These are phyloP conservation scores for Coreoperca whiteheadi DNA, from an alignment of 2,113 vertebrate genomes.

Conservation along the genomic window DNA sequence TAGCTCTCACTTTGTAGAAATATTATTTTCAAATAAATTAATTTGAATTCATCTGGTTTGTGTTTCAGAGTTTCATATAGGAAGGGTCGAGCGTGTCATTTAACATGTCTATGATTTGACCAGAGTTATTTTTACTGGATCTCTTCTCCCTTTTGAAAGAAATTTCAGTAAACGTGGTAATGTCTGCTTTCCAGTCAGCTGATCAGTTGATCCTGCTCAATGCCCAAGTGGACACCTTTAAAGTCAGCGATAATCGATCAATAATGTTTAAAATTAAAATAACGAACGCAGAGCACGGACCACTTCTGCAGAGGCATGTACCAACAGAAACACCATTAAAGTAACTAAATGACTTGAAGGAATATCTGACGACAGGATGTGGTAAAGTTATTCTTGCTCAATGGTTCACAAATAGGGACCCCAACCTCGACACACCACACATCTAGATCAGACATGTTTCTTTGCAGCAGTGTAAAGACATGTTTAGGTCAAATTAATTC, in stretches of 20 bases:
- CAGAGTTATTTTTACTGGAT: no score
- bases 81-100: no score
- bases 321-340: no score
- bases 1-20: no score
- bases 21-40: neutral
- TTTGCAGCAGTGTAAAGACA: neutral
- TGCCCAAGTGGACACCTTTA: neutral
- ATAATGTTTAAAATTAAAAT: neutral
- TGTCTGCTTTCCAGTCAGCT: neutral
- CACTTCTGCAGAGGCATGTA: neutral
- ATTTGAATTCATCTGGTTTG: neutral
- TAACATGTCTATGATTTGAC: no score
- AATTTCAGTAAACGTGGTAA: neutral
- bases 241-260: neutral
- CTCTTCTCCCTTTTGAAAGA: no score
- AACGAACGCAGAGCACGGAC: neutral
- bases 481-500: neutral
- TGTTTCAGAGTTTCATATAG: no score
- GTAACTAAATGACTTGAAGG: no score
- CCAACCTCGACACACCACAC: neutral
- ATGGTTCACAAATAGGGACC: neutral
- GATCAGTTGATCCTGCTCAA: no score
- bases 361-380: neutral
- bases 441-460: neutral
- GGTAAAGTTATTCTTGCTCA: neutral